Base-by-base conservation (phyloP, 1,140 invertebrate genomes). In the Oncopodura yosiiana region DNA sequence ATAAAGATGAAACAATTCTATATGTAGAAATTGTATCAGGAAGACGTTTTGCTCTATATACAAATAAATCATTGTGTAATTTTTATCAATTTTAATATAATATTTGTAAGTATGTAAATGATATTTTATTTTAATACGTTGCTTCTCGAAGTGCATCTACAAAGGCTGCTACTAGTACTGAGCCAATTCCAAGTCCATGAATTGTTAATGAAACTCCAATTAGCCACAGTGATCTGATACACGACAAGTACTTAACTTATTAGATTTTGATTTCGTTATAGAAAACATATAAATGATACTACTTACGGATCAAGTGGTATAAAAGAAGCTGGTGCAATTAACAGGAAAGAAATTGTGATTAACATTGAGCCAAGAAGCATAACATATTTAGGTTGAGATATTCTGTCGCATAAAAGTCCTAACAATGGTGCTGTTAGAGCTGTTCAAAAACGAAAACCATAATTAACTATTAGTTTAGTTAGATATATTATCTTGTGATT, bases 101-200 rank as follows among this genome's bases (percentile, higher is more conserved):
- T n/a, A n/a, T n/a, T n/a, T n/a, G n/a, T n/a, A n/a, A n/a, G n/a
- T n/a, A n/a, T n/a, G n/a, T n/a, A n/a, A n/a, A n/a, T n/a, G n/a
- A n/a, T n/a, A n/a, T n/a, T n/a, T n/a, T n/a, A n/a, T n/a, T n/a
- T n/a, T n/a, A n/a, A n/a, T n/a, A n/a, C n/a, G n/a, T n/a, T n/a
- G n/a, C n/a, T n/a, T n/a, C n/a, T n/a, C n/a, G n/a, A n/a, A n/a
- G n/a, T n/a, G n/a, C n/a, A n/a, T n/a, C n/a, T n/a, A n/a, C n/a
- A n/a, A n/a, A n/a, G n/a, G 81, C 84, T 1, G 84, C 78, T 18
- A 88, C 84, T 23, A 87, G 70, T 65, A 84, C 81, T 12, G 84
- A 82, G 14, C 83, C 79, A 66, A 88, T 81, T 4, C 86, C 86
- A 29, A 88, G 67, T 1, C 86, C 86, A 58, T 88, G 85, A 2